Evolutionary conservation across 2,888 invertebrate genomes (phyloP).

Genomic region (Dichetophora obliterata): DNA sequence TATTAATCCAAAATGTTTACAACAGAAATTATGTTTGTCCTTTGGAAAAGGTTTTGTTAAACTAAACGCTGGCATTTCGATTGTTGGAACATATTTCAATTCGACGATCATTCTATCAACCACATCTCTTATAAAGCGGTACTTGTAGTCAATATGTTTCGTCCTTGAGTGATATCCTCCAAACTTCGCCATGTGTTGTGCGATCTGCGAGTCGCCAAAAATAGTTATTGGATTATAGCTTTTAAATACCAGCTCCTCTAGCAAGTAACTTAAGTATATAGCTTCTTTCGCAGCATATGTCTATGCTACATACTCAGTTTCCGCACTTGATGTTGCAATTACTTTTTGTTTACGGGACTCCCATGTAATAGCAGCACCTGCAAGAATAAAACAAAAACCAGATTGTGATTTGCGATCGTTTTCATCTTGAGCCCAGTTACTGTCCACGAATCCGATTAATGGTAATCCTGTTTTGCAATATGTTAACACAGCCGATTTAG

Average conservation of each 20-base stretch:
- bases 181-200: too few relatives aligned
- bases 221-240: too few relatives aligned
- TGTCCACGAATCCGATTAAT: constrained; percentile 33
- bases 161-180: constrained; percentile 6
- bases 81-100: constrained; percentile 26
- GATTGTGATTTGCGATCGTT: constrained; percentile 38
- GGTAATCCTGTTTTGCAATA: constrained; percentile 4
- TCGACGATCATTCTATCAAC: constrained; percentile 15
- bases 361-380: constrained; percentile 34
- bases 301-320: too few relatives aligned
- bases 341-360: constrained; percentile 41
- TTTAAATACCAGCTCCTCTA: too few relatives aligned
- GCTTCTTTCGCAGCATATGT: too few relatives aligned
- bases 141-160: constrained; percentile 5
- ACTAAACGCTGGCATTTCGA: constrained; percentile 22
- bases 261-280: too few relatives aligned
- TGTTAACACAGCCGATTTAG: not conserved
- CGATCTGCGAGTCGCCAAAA: too few relatives aligned
- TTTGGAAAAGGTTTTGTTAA: not conserved
- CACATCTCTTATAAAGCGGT: too few relatives aligned
- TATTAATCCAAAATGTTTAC: not conserved
- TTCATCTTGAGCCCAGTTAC: constrained; percentile 45
- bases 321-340: constrained; percentile 44
- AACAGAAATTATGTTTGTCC: constrained; percentile 3
- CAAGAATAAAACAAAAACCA: constrained; percentile 36